These are phyloP conservation scores for Microctonus brassicae DNA, from an alignment of 2,888 invertebrate species.

Conservation along the genomic window DNA sequence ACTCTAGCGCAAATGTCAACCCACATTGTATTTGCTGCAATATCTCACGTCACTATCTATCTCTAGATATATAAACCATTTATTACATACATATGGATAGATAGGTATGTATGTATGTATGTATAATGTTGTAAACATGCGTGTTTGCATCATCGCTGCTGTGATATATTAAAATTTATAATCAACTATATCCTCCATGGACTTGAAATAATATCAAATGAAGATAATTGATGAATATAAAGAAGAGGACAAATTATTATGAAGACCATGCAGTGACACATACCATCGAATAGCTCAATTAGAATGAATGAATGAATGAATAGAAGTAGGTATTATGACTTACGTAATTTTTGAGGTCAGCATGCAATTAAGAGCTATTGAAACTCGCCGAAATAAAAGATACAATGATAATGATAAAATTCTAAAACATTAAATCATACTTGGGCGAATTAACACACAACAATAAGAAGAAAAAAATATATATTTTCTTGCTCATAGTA, in stretches of 20 bases:
- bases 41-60: slow-evolving; percentile 19
- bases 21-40: slow-evolving; percentile 55
- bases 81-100: too few species aligned
- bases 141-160: background rate
- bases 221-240: background rate
- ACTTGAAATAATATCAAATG: background rate
- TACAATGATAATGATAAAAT: background rate
- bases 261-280: background rate
- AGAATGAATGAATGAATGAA: background rate
- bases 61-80: slow-evolving; percentile 4
- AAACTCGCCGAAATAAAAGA: background rate
- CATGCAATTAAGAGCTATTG: background rate
- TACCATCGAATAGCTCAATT: background rate
- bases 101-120: too few species aligned
- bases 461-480: background rate
- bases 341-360: slow-evolving; percentile 6
- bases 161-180: background rate
- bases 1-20: slow-evolving; percentile 57
- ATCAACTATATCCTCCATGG: background rate
- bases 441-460: background rate
- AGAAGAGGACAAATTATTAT: background rate
- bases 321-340: background rate
- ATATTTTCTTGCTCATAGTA: background rate
- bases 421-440: slow-evolving; percentile 3
- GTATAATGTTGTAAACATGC: slow-evolving; percentile 12